Evolutionary conservation across 2,113 vertebrate genomes (phyloP).

Genomic region (Tyto alba): DNA sequence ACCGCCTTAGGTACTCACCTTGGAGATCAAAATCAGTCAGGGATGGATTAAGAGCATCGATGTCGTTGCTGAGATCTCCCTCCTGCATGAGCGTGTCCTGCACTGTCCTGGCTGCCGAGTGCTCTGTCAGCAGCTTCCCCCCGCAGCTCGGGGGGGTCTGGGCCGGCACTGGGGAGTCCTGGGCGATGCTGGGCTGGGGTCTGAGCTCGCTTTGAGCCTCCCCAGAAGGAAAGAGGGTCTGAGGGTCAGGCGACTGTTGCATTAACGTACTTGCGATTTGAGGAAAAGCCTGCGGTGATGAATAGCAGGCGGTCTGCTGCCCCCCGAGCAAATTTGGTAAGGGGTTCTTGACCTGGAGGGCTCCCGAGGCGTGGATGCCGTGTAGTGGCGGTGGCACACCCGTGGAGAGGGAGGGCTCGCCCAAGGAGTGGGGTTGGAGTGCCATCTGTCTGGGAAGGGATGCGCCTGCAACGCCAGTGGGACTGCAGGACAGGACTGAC

Average conservation of each 20-base stretch:
- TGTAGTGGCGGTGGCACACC: constrained; percentile 46
- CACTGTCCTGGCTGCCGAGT: constrained; percentile 70
- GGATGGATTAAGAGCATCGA: constrained; percentile 90
- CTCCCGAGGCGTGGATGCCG: constrained; percentile 32
- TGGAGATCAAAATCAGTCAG: constrained; percentile 94
- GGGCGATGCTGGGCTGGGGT: constrained; percentile 61
- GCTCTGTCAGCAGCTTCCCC: constrained; percentile 69
- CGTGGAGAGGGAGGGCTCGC: constrained; percentile 53
- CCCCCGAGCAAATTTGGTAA: constrained; percentile 60
- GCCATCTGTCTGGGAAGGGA: constrained; percentile 62
- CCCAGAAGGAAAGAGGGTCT: constrained; percentile 54
- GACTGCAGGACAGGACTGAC: constrained; percentile 54
- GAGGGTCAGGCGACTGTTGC: constrained; percentile 62
- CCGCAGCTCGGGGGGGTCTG: constrained; percentile 78
- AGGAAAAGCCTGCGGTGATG: constrained; percentile 67
- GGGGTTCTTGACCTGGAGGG: constrained; percentile 57
- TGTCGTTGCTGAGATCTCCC: constrained; percentile 81
- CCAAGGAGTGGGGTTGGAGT: constrained; percentile 4
- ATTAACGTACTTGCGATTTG: constrained; percentile 70
- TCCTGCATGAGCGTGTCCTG: constrained; percentile 82
- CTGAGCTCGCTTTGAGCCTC: constrained; percentile 67
- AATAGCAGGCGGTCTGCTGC: constrained; percentile 59
- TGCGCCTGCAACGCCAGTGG: constrained; percentile 32
- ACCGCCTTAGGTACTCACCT: constrained; percentile 39
- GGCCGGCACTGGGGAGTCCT: constrained; percentile 76